A percentile compares a stretch with the other conserved stretches of the same genome.
These are phyloP conservation scores for Suricata suricatta DNA, from an alignment of 2,113 vertebrate species.

Conservation along the genomic window DNA sequence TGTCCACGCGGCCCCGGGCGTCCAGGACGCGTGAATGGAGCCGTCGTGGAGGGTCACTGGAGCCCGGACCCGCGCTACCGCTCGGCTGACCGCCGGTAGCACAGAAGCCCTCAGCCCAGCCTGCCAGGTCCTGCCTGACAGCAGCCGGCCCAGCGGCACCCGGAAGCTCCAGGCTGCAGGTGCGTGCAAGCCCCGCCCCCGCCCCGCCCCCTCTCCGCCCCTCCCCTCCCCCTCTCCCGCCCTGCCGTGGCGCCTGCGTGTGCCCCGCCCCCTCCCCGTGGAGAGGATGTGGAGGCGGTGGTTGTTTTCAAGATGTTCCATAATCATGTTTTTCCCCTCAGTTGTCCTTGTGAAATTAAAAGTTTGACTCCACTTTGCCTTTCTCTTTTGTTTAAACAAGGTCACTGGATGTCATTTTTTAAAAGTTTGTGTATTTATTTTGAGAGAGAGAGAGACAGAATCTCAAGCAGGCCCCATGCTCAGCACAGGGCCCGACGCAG, in stretches of 20 bases:
- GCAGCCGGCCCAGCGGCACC: background rate
- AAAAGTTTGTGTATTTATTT: too few species aligned
- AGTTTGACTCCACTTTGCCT: background rate
- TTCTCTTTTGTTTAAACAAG: background rate
- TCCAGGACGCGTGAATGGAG: background rate
- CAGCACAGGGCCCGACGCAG: too few species aligned
- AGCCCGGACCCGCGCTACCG: rapidly evolving
- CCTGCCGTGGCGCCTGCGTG: too few species aligned
- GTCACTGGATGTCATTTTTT: background rate
- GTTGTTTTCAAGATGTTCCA: too few species aligned
- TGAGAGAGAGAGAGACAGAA: too few species aligned
- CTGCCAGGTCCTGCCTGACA: too few species aligned
- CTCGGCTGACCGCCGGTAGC: rapidly evolving
- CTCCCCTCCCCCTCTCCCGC: too few species aligned
- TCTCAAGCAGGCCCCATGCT: too few species aligned
- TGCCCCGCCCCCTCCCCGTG: too few species aligned
- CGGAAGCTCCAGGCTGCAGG: background rate
- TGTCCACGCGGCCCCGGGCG: background rate
- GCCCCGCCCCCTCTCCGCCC: too few species aligned
- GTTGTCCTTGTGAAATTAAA: background rate
- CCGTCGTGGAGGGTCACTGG: rapidly evolving
- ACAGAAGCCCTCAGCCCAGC: background rate
- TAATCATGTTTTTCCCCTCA: background rate
- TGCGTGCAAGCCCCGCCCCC: too few species aligned
- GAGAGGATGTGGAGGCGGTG: too few species aligned